phyloP scores from a whole-genome alignment of 2,113 vertebrate species.

The Megaptera novaeangliae region DNA sequence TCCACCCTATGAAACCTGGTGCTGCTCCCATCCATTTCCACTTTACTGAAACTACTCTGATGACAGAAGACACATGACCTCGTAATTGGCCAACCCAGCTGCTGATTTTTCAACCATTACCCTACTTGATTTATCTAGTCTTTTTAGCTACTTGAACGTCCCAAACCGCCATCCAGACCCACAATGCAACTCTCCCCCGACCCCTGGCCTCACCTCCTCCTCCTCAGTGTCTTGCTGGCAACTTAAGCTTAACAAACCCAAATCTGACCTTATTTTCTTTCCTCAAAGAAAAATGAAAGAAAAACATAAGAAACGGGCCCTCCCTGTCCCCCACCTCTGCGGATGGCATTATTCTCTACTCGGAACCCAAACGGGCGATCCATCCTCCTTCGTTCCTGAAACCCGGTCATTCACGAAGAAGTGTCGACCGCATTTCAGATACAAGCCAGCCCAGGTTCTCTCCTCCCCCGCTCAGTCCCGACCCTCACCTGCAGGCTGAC shows the following conservation, averaged over 20 bases:
- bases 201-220: neutral
- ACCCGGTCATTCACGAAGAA: neutral
- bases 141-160: neutral
- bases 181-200: neutral
- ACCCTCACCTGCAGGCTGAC: neutral
- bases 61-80: neutral
- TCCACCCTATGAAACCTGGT: neutral
- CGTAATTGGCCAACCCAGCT: neutral
- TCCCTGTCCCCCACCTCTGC: neutral
- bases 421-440: neutral
- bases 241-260: too few species aligned
- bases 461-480: neutral
- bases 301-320: neutral
- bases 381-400: neutral
- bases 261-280: neutral
- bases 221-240: too few species aligned
- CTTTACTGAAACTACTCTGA: neutral
- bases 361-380: rapidly evolving
- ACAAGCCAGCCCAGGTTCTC: rapidly evolving
- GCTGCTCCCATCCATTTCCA: neutral
- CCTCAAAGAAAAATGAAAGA: neutral
- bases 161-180: neutral
- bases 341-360: too few species aligned
- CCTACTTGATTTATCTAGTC: neutral
- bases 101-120: neutral